Conservation (phyloP, 1,140 invertebrate genomes). For the Fopius arisanus region DNA sequence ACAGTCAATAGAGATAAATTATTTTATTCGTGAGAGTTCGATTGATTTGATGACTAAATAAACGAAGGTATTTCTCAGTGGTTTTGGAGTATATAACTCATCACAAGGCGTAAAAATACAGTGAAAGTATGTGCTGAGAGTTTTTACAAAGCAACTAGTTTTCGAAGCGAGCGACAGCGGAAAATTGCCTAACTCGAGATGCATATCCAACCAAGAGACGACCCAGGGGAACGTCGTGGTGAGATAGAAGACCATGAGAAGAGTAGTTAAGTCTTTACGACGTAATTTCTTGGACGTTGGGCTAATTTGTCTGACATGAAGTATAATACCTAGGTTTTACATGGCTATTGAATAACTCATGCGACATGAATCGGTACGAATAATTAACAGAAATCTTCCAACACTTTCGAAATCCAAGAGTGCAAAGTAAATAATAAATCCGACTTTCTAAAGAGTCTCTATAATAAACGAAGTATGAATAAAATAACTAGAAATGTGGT, state of each 20-base stretch:
- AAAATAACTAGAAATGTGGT: neutral
- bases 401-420: no score
- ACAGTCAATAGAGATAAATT: no score
- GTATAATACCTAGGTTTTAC: neutral
- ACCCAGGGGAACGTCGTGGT: neutral
- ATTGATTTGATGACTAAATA: no score
- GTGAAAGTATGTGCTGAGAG: neutral
- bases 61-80: no score
- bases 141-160: neutral
- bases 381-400: neutral
- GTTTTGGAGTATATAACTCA: no score
- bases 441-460: neutral
- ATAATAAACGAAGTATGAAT: neutral
- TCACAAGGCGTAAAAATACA: neutral
- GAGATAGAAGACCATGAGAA: conserved; percentile 13
- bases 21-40: no score
- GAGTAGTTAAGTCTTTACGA: conserved; percentile 32
- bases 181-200: conserved; percentile 30
- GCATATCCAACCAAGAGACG: neutral
- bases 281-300: conserved; percentile 23
- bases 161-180: conserved; percentile 19
- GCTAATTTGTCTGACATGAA: conserved; percentile 19
- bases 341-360: neutral
- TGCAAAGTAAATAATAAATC: no score
- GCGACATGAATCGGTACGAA: neutral